Evolutionary conservation across 2,797 vertebrate species (phyloP).

Genomic region (Hyperoplus lanceolatus): DNA sequence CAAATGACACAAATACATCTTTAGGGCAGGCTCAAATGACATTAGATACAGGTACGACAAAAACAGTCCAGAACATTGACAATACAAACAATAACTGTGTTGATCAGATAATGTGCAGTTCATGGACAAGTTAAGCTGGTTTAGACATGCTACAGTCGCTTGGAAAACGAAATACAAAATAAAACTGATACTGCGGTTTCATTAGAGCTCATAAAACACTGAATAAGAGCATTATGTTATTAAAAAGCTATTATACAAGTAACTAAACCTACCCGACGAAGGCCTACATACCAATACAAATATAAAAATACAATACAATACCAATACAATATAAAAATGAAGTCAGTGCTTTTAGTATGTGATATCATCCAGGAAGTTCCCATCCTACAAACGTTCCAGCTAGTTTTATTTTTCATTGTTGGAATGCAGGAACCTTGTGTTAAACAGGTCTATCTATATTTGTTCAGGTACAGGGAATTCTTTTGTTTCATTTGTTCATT

Average conservation of each 20-base stretch:
- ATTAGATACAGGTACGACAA: too few species aligned
- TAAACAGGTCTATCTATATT: not conserved
- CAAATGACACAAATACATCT: too few species aligned
- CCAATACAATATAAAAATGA: not conserved
- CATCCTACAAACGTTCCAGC: not conserved
- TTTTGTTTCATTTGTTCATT: conserved; percentile 14
- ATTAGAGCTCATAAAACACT: not conserved
- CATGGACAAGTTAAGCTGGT: not conserved
- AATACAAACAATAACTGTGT: too few species aligned
- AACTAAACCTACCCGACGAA: not conserved
- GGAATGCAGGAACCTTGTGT: not conserved
- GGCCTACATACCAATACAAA: not conserved
- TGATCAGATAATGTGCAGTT: not conserved
- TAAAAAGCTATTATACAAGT: conserved; percentile 1
- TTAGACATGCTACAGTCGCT: not conserved
- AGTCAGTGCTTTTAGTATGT: not conserved
- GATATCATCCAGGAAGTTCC: not conserved
- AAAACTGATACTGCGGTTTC: not conserved
- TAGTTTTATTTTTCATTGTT: not conserved
- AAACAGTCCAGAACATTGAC: too few species aligned
- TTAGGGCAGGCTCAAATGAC: too few species aligned
- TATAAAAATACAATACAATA: too few species aligned
- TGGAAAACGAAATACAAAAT: not conserved
- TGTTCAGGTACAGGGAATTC: conserved; percentile 11
- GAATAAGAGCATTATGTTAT: not conserved